Base-by-base conservation (phyloP, 2,113 vertebrate species). In the Notarius quadriscutis region DNA sequence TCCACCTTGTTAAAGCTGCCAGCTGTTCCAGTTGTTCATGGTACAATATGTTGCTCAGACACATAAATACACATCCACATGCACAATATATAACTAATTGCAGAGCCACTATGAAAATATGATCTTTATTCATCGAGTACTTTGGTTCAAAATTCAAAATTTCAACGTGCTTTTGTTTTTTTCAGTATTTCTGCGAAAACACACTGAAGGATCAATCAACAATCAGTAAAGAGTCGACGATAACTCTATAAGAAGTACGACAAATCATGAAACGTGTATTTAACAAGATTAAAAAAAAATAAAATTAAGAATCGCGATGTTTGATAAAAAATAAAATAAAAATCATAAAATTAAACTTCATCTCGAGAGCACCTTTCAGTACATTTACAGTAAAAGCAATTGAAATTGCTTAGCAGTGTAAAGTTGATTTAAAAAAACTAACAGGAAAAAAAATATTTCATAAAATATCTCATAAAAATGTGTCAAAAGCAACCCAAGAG, bases 21-120 rank as follows among this genome's bases (percentile, higher is more conserved):
- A 81, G 79, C 79, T 80, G 78, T 80, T 80, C 78, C 78, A 78
- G 75, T 25, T 79, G 72, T 75, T 75, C 72, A 10, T 50, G 77
- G n/a, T 57, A 79, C 50, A 53, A 14, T 51, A 18, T 77, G 74
- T 77, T 25, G 18, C 22, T 79, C 55, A 55, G 8, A 12, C 78
- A 60, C 51, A 7, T 77, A 51, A 51, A 77, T 17, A 20, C 69
- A 77, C 25, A 60, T 7, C 34, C 27, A 34, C 55, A 11, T 18
- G 77, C 8, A 60, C 5, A 53, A 30, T 18, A 27, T 48, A 51
- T 34, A 17, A 7, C 69, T 20, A 8, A 41, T 17, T 72, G 17
- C 69, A 72, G 69, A 67, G 15, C n/a, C 6, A 12, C 17, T 9
- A 20, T 7, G 17, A 5, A 67, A 27, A 67, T 67, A 5, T 34